These are phyloP conservation scores for Phasia obesa DNA, from an alignment of 2,888 invertebrate species.

Conservation along the genomic window DNA sequence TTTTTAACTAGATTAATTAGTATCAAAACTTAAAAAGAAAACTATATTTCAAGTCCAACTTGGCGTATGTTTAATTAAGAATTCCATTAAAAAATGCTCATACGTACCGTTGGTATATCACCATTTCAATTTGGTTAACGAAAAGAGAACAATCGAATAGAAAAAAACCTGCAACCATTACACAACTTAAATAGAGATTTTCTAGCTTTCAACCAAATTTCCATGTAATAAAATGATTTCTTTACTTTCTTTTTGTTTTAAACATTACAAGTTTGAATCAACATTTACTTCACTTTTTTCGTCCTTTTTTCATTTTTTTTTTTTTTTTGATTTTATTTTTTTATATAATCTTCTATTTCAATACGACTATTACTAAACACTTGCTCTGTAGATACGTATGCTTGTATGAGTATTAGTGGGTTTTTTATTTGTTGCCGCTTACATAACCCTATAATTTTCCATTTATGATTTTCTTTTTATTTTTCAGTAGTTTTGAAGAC, in stretches of 20 bases:
- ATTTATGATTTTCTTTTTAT: constrained; percentile 31
- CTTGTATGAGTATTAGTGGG: background rate
- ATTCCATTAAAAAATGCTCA: constrained; percentile 35
- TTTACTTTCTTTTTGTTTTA: background rate
- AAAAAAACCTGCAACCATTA: background rate
- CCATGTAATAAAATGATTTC: background rate
- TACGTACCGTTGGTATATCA: constrained; percentile 1
- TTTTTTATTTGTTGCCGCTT: constrained; percentile 29
- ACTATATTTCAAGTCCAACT: background rate
- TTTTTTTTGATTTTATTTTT: background rate
- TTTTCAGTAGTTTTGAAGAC: constrained; percentile 13
- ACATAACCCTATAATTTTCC: constrained; percentile 58
- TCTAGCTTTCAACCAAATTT: constrained; percentile 38
- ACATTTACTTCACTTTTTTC: constrained; percentile 36
- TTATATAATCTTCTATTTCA: background rate
- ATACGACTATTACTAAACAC: constrained; percentile 7
- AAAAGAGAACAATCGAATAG: background rate
- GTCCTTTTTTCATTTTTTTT: background rate
- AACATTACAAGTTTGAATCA: constrained; percentile 42
- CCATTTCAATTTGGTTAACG: background rate
- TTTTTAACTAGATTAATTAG: no score
- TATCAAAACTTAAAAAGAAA: no score
- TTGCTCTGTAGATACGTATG: background rate
- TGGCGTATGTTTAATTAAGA: constrained; percentile 23
- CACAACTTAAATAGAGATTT: constrained; percentile 35